phyloP scores from a whole-genome alignment of 2,888 invertebrate genomes.

The Ectemnius lituratus region DNA sequence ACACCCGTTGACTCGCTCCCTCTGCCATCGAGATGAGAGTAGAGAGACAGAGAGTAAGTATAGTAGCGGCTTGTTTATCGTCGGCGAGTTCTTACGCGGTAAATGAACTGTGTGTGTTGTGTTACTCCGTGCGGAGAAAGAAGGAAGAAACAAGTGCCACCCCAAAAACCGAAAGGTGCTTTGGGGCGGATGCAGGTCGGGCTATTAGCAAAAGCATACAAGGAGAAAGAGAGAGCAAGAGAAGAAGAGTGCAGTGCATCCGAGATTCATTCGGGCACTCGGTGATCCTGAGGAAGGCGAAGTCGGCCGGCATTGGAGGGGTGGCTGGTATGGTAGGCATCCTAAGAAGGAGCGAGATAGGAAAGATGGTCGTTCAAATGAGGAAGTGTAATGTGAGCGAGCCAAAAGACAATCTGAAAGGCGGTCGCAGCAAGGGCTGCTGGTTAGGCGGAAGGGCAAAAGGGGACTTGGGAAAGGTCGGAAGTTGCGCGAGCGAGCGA shows the following conservation, averaged over 20 bases:
- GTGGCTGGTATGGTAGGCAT: too few relatives aligned
- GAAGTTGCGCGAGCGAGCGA: slow-evolving; percentile 36
- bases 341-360: not conserved
- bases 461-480: slow-evolving; percentile 45
- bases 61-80: not conserved
- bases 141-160: not conserved
- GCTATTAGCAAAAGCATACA: too few relatives aligned
- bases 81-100: slow-evolving; percentile 1
- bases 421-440: not conserved
- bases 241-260: too few relatives aligned
- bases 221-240: too few relatives aligned
- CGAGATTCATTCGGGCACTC: too few relatives aligned
- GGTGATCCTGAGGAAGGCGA: too few relatives aligned
- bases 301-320: too few relatives aligned
- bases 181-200: too few relatives aligned
- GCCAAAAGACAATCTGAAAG: slow-evolving; percentile 4
- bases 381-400: not conserved
- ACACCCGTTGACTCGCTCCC: too few relatives aligned
- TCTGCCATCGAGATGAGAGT: not conserved
- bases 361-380: not conserved
- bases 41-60: too few relatives aligned
- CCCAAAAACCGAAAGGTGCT: not conserved
- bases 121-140: too few relatives aligned
- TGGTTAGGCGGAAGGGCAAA: not conserved
- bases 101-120: too few relatives aligned